Base-by-base conservation (phyloP, 2,888 invertebrate species). In the Coelinius sp. region DNA sequence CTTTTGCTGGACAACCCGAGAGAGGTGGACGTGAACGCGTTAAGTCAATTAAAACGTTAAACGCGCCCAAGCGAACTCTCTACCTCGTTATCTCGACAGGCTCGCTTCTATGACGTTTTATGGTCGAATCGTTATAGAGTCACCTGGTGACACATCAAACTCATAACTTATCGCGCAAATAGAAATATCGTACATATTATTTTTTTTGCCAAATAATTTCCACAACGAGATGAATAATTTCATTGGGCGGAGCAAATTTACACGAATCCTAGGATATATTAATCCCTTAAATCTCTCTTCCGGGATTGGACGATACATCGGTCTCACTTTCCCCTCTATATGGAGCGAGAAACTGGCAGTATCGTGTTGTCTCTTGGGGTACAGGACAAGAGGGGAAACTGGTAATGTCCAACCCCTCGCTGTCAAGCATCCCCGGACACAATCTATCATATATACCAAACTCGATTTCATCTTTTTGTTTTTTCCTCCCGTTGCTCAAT, bases 371-470 rank as follows among this genome's bases (percentile, higher is more conserved):
- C 59, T 59, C 59, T 59, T 20, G 59, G n/a, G 59, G 59, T 59
- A 59, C 59, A 17, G 59, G 17, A 17, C 7, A 49, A 20, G 53
- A 53, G 53, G 52, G 52, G 53, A 53, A 53, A 53, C 27, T 53
- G 53, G 8, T 65, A 41, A 65, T 53, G 66, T 64, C 70, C 70
- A 64, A 65, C 53, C 70, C 70, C 70, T 65, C 38, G 75, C 81
- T 82, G 84, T 85, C 83, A 85, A 80, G 76, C 79, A 78, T 79
- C 80, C 78, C 74, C 81, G 80, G 76, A 77, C 77, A 81, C 87
- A 83, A 87, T 87, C 86, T 87, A 87, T 87, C 87, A 87, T 86
- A 75, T 86, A 75, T 71, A 76, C 80, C 79, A 76, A 82, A 81
- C 83, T 85, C 85, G 84, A 85, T 86, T 86, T 77, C 72, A 70